These are phyloP conservation scores for Scomber colias DNA, from an alignment of 2,113 vertebrate genomes.

Conservation along the genomic window DNA sequence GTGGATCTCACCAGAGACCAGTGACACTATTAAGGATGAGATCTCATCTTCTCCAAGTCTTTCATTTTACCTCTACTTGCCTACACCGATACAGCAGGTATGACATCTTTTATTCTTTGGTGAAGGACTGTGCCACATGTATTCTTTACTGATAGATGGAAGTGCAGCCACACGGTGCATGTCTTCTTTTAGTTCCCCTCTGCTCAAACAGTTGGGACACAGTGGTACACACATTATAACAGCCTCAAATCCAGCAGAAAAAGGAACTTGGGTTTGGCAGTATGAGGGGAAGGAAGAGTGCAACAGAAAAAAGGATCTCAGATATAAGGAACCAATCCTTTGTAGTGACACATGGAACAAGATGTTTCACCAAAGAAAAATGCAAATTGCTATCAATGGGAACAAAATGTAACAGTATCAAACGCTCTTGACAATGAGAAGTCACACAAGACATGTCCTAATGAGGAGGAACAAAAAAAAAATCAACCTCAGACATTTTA, in stretches of 20 bases:
- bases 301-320: conserved; percentile 29
- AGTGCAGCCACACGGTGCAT: conserved; percentile 21
- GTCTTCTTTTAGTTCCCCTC: conserved; percentile 14
- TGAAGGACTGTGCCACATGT: conserved; percentile 13
- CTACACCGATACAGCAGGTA: conserved; percentile 21
- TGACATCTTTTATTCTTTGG: conserved; percentile 11
- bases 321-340: conserved; percentile 58
- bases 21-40: conserved; percentile 13
- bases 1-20: conserved; percentile 40
- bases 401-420: conserved; percentile 81
- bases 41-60: conserved; percentile 22
- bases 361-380: conserved; percentile 81
- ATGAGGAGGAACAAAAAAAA: conserved; percentile 79
- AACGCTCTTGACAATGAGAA: conserved; percentile 80
- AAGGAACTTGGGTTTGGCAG: conserved; percentile 1
- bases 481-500: conserved; percentile 77
- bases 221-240: conserved; percentile 19
- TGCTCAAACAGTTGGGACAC: conserved; percentile 23
- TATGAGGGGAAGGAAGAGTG: conserved; percentile 22
- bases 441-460: conserved; percentile 80
- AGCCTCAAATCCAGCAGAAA: conserved; percentile 38
- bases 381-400: conserved; percentile 79
- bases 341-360: conserved; percentile 79
- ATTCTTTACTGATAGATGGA: conserved; percentile 24
- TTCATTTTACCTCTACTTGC: conserved; percentile 44